Evolutionary conservation across 1,140 invertebrate species (phyloP).

Genomic region (Bombyx mandarina): DNA sequence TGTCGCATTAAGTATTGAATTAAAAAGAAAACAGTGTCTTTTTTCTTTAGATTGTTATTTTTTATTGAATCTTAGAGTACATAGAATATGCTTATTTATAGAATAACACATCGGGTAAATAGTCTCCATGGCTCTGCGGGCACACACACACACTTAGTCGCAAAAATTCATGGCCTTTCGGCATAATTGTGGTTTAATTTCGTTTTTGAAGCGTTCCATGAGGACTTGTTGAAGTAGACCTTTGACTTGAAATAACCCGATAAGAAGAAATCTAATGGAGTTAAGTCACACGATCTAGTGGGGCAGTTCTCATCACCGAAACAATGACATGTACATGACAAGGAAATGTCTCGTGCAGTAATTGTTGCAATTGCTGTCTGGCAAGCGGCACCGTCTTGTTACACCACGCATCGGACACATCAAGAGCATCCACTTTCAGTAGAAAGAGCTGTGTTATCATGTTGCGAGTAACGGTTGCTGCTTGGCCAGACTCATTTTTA

Average conservation of each 20-base stretch:
- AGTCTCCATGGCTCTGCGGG: slow-evolving; percentile 12
- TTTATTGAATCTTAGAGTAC: slow-evolving; percentile 8
- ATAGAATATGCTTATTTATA: slow-evolving; percentile 16
- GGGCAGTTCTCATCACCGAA: slow-evolving; percentile 17
- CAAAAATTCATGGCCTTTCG: slow-evolving; percentile 15
- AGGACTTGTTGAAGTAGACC: slow-evolving; percentile 11
- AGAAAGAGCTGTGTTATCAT: slow-evolving; percentile 10
- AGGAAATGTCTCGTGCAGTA: slow-evolving; percentile 16
- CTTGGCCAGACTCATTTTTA: slow-evolving; percentile 3
- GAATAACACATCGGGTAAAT: slow-evolving; percentile 15
- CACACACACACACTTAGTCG: slow-evolving; percentile 10
- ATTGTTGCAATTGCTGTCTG: slow-evolving; percentile 11
- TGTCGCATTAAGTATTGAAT: no score
- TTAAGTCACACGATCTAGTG: slow-evolving; percentile 16
- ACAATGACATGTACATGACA: slow-evolving; percentile 10
- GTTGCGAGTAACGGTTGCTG: slow-evolving; percentile 23
- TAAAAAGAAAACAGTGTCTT: no score
- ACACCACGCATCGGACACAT: slow-evolving; percentile 11
- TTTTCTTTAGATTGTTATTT: no score
- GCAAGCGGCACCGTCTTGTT: slow-evolving; percentile 13
- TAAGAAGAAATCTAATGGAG: slow-evolving; percentile 16
- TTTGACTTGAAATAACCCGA: slow-evolving; percentile 10
- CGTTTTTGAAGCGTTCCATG: slow-evolving; percentile 10
- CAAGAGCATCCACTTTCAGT: slow-evolving; percentile 10
- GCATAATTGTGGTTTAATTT: slow-evolving; percentile 16